Evolutionary conservation across 2,113 vertebrate genomes (phyloP), one percentile per base, ranked within the genome.

Genomic region (Psettodes erumei): DNA sequence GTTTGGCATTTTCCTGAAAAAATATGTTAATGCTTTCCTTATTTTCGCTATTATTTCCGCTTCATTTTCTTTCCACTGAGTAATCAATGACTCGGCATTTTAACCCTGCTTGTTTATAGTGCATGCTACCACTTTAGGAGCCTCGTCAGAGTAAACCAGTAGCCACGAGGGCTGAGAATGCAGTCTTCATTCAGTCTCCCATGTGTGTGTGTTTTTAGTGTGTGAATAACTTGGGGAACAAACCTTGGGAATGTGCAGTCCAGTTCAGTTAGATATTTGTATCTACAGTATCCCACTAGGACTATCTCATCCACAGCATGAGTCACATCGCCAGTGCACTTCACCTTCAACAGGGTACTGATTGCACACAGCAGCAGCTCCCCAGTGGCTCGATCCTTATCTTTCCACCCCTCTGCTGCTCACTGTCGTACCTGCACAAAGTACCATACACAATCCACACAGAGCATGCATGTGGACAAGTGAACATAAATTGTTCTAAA

Each of bases 241-340:
- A 84, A 99, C 98, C 94, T 70, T 2, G 95, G 92, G 48, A 98
- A 95, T 56, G 95, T 98, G 80, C 98, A 99, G 86, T 99, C 98
- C 65, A 96, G 85, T 68, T 97, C 98, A 0, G 95, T 96, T 23
- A 97, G 89, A 33, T 87, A 93, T 13, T 91, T 59, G 23, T 98
- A 99, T 95, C 0, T 89, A 97, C 2, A 94, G 18, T 16, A 53
- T 8, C 25, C 93, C 3, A 90, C 90, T 15, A 99, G 92, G 2
- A 95, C 95, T 19, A 99, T 90, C 43, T 94, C 81, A 82, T 98
- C 95, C 96, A 99, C 90, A 82, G 93, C 96, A 88, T 96, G 95
- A 1, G 94, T 87, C 1, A 96, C 97, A 0, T 88, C 96, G 53
- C 97, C 84, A 8, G 94, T 95, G 74, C 96, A 98, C 76, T 99